Evolutionary conservation across 2,797 vertebrate species (phyloP), one percentile per base, ranked within the genome.

Genomic region (Taenioides sp.): DNA sequence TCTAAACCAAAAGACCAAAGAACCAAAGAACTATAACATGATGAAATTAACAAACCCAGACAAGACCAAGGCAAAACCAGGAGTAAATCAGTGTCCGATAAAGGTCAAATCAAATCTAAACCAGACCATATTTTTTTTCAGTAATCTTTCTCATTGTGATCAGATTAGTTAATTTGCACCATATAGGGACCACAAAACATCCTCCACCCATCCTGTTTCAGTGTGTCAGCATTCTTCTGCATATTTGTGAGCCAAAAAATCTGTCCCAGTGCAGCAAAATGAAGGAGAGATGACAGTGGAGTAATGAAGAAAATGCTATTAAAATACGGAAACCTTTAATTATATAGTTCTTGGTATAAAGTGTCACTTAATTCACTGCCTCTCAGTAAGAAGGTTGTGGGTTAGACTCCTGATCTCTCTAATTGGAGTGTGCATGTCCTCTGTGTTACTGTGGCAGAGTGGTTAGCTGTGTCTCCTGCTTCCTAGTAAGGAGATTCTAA

Each of bases 171-270:
- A 20, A 43, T 64, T 43, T 43, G n/a, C 20, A 11, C 25, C 25
- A 28, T n/a, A 54, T 18, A 28, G 17, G 27, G 63, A 65, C 63
- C 65, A 66, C 65, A 66, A 34, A 55, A 25, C 55, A 18, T n/a
- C n/a, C 67, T 31, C 67, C 67, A 55, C 67, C 54, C 67, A 37
- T 59, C 52, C 31, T 69, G 52, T 59, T 25, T 43, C 47, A 28
- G 16, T n/a, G 6, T 27, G 67, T 69, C 67, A 37, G 52, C 55
- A 55, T 58, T 59, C 52, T 58, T 58, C 34, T 58, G 67, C 52
- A 54, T 66, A 66, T 66, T 31, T 66, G 25, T 66, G 47, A 25
- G 49, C 4, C 49, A 27, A 20, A 27, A 65, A 20, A 52, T 31
- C 16, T 31, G 65, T 66, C 47, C 65, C 65, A 31, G 12, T 52